phyloP scores from a whole-genome alignment of 2,888 invertebrate species.

The Crocallis elinguaria region DNA sequence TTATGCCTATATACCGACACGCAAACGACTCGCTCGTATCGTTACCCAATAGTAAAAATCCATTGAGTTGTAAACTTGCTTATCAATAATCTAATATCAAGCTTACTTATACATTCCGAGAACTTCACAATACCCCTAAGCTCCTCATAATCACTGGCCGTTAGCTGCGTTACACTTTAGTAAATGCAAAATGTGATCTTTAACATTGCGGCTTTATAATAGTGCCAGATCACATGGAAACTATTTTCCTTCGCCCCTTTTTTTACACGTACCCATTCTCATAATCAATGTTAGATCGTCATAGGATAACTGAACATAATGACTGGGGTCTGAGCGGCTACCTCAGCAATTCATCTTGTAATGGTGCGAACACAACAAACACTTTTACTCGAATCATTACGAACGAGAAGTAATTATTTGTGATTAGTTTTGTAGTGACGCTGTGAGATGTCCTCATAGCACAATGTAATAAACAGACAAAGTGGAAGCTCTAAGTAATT shows the following conservation, averaged over 20 bases:
- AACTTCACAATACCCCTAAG: no score
- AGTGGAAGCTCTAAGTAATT: neutral
- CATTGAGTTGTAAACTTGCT: no score
- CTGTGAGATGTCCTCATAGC: conserved; percentile 25
- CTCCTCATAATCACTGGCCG: conserved; percentile 1
- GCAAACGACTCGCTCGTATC: no score
- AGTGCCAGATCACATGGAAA: conserved; percentile 52
- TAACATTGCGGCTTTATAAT: conserved; percentile 34
- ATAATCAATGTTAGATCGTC: conserved; percentile 64
- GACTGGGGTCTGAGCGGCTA: conserved; percentile 48
- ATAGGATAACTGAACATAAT: conserved; percentile 73
- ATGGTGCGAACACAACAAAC: conserved; percentile 73
- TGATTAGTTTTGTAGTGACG: conserved; percentile 34
- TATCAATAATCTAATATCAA: no score
- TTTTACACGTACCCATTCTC: conserved; percentile 61
- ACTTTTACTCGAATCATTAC: conserved; percentile 66
- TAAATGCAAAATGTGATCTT: conserved; percentile 17
- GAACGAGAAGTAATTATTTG: conserved; percentile 41
- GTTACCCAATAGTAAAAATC: no score
- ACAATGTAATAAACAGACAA: conserved; percentile 5
- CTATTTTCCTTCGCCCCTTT: conserved; percentile 45
- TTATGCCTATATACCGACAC: no score
- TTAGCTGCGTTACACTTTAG: neutral
- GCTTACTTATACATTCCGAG: no score
- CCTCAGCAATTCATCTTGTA: conserved; percentile 48